These are phyloP conservation scores for Campylomormyrus tamandua DNA, from an alignment of 2,113 vertebrate genomes.

Conservation along the genomic window DNA sequence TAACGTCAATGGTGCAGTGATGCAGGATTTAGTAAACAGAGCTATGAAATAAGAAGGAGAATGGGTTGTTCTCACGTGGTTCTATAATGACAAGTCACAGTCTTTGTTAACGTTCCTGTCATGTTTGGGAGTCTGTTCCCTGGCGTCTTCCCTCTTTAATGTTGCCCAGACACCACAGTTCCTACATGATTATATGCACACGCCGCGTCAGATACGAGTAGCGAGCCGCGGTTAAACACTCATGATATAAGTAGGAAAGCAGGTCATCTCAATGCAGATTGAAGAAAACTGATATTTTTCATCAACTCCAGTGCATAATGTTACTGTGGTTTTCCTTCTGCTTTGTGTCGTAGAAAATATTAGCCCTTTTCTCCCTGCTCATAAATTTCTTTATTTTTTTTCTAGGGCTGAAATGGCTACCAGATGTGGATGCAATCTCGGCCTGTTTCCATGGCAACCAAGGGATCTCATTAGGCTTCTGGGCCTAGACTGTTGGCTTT, in stretches of 20 bases:
- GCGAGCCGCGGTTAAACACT: background rate
- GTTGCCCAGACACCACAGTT: background rate
- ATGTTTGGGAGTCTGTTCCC: background rate
- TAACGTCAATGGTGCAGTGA: background rate
- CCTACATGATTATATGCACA: background rate
- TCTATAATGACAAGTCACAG: background rate
- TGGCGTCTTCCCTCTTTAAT: background rate
- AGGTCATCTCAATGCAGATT: background rate
- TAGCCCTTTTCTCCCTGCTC: constrained; percentile 76
- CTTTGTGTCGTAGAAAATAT: constrained; percentile 87
- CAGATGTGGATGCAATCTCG: constrained; percentile 83
- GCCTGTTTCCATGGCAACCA: constrained; percentile 61
- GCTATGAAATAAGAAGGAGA: background rate
- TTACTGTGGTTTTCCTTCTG: constrained; percentile 68
- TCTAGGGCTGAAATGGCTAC: constrained; percentile 74
- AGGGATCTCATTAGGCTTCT: constrained; percentile 54
- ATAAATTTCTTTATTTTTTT: constrained; percentile 67
- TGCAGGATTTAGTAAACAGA: background rate
- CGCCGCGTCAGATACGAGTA: background rate
- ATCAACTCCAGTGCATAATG: constrained; percentile 51
- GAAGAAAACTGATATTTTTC: constrained; percentile 47
- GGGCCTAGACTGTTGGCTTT: constrained; percentile 52
- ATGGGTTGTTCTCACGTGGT: background rate
- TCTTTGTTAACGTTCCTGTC: background rate
- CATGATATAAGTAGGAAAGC: background rate